phyloP scores from a whole-genome alignment of 2,888 invertebrate species.

The Autographa gamma region DNA sequence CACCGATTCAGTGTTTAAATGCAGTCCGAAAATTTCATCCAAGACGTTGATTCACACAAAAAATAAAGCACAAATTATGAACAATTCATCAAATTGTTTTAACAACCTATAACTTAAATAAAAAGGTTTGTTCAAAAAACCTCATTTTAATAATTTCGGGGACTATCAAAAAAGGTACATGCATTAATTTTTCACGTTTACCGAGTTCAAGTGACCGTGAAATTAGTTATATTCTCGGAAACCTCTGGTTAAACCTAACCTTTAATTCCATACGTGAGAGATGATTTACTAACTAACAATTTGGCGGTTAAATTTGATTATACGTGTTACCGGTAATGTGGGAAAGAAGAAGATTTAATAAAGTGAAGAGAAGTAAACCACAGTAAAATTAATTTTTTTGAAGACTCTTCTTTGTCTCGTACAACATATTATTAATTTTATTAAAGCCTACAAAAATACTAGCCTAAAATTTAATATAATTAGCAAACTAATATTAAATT shows the following conservation, averaged over 20 bases:
- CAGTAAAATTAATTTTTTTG: no score
- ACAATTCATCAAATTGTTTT: constrained; percentile 1
- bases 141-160: constrained; percentile 47
- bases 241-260: constrained; percentile 63
- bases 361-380: no score
- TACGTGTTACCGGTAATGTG: neutral
- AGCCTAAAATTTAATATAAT: no score
- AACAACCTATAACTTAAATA: neutral
- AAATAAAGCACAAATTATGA: neutral
- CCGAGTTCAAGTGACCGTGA: constrained; percentile 78
- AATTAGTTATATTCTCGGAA: constrained; percentile 77
- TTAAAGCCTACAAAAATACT: no score
- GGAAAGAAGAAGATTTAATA: neutral
- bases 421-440: no score
- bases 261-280: constrained; percentile 43
- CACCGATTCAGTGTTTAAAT: neutral
- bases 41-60: neutral
- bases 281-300: constrained; percentile 44
- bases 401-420: no score
- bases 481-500: no score
- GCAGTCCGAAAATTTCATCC: neutral
- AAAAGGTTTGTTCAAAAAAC: constrained; percentile 10
- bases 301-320: constrained; percentile 15
- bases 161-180: constrained; percentile 41
- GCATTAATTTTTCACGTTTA: constrained; percentile 56